Evolutionary conservation across 2,113 vertebrate species (phyloP).

Genomic region (Brienomyrus longianalis): DNA sequence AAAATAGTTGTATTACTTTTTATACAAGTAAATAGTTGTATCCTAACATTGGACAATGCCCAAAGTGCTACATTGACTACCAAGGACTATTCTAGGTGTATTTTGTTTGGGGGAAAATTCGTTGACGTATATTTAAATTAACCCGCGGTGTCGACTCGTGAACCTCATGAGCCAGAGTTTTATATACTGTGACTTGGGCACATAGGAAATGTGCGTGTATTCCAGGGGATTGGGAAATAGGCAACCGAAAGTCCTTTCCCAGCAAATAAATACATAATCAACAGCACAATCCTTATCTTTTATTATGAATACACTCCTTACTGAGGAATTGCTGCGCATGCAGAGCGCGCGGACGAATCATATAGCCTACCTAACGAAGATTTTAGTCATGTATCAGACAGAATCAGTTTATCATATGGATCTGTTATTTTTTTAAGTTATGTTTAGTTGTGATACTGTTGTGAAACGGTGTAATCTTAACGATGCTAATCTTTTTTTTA

Average conservation of each 20-base stretch:
- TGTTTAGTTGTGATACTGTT: not conserved
- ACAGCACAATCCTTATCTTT: not conserved
- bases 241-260: not conserved
- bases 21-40: too few relatives aligned
- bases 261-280: not conserved
- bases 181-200: not conserved
- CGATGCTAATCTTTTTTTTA: not conserved
- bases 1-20: not conserved
- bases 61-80: not conserved
- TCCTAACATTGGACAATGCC: not conserved
- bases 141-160: not conserved
- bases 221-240: not conserved
- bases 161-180: not conserved
- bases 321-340: not conserved
- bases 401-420: not conserved
- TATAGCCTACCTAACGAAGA: not conserved
- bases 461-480: not conserved
- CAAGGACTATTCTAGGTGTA: not conserved
- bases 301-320: not conserved
- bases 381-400: not conserved
- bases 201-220: not conserved
- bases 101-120: not conserved
- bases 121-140: not conserved
- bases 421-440: not conserved
- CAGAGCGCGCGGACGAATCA: not conserved